A percentile compares a stretch with the other conserved stretches of the same genome.
phyloP scores from a whole-genome alignment of 2,113 vertebrate genomes.

The Fregetta grallaria region DNA sequence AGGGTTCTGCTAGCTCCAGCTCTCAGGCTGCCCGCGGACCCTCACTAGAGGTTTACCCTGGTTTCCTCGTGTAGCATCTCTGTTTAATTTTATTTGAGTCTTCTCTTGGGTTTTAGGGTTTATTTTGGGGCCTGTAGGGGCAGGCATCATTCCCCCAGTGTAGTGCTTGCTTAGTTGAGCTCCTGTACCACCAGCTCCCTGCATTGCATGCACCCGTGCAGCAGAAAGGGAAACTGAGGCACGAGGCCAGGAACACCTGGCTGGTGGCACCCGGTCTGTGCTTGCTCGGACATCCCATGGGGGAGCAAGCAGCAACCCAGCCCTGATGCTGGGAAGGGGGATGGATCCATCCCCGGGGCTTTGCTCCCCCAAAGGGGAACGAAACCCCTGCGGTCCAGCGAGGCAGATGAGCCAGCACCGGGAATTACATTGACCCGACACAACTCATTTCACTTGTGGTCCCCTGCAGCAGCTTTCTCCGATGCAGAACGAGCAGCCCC shows the following conservation, averaged over 20 bases:
- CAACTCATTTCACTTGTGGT: background rate
- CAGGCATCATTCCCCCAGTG: too few relatives aligned
- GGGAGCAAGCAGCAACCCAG: background rate
- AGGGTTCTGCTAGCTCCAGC: accelerated
- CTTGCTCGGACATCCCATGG: background rate
- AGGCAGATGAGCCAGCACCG: accelerated
- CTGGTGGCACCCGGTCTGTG: too few relatives aligned
- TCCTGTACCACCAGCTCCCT: background rate
- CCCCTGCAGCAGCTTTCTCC: background rate
- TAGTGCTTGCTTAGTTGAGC: background rate
- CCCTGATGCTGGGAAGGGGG: accelerated
- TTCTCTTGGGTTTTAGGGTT: background rate
- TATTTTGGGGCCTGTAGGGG: background rate
- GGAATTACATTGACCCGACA: accelerated
- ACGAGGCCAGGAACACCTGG: background rate
- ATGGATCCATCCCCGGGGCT: accelerated
- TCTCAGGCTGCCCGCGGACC: background rate
- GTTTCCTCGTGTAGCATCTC: accelerated
- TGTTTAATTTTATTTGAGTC: background rate
- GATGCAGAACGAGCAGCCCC: background rate
- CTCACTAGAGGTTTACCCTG: accelerated
- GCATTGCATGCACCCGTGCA: background rate
- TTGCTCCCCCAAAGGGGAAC: too few relatives aligned
- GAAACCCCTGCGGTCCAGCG: accelerated
- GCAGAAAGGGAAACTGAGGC: background rate